A percentile compares a stretch with the other conserved stretches of the same genome.
Evolutionary conservation across 2,113 vertebrate genomes (phyloP).

Genomic region (Scartelaos histophorus): DNA sequence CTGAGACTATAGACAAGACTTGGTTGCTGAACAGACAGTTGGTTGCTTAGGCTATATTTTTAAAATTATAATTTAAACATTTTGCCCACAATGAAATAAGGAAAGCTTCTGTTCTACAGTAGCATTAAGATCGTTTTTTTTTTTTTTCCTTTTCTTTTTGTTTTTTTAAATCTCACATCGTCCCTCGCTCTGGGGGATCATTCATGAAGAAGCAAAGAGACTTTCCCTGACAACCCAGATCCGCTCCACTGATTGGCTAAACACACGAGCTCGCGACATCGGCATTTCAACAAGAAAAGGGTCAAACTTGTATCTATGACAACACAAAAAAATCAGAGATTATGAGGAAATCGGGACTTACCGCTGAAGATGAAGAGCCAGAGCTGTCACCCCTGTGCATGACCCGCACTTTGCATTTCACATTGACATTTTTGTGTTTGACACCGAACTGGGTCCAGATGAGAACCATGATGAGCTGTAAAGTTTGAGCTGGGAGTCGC

Average conservation of each 20-base stretch:
- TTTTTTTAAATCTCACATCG: constrained; percentile 28
- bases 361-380: constrained; percentile 70
- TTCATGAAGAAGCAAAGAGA: constrained; percentile 11
- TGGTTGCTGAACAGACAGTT: too few relatives aligned
- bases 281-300: constrained; percentile 32
- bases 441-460: constrained; percentile 82
- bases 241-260: constrained; percentile 57
- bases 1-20: too few relatives aligned
- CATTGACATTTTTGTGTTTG: constrained; percentile 80
- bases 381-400: constrained; percentile 80
- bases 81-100: too few relatives aligned
- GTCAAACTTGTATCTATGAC: constrained; percentile 9
- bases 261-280: not conserved
- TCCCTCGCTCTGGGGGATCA: constrained; percentile 5
- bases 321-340: not conserved
- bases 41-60: too few relatives aligned
- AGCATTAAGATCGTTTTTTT: constrained; percentile 21
- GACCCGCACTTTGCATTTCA: constrained; percentile 79
- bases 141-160: too few relatives aligned
- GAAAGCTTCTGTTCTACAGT: not conserved
- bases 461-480: constrained; percentile 71
- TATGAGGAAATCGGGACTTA: constrained; percentile 51
- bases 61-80: too few relatives aligned
- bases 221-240: constrained; percentile 46
- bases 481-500: constrained; percentile 40